Evolutionary conservation across 1,140 invertebrate species (phyloP).

Genomic region (Sarcophaga bullata): DNA sequence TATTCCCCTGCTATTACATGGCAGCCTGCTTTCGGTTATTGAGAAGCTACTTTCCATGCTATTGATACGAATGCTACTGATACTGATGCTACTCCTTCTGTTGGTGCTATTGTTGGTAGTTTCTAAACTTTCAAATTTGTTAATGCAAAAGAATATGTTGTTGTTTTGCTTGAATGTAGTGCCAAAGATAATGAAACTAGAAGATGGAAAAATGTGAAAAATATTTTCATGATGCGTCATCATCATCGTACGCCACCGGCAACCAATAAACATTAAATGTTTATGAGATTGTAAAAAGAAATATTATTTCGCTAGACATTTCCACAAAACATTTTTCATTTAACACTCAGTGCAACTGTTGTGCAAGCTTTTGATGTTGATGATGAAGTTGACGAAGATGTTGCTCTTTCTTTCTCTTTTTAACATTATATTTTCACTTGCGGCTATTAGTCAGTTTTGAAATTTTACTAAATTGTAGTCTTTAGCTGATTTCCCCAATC

Average conservation of each 20-base stretch:
- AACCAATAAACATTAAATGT: constrained; percentile 23
- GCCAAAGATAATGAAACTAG: background rate
- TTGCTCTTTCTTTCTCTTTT: too few relatives aligned
- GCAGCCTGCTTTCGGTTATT: background rate
- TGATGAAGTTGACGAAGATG: too few relatives aligned
- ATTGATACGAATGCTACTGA: background rate
- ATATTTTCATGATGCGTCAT: constrained; percentile 19
- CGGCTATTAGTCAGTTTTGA: background rate
- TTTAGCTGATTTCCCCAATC: background rate
- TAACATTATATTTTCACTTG: background rate
- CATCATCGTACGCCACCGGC: background rate
- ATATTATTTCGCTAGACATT: background rate
- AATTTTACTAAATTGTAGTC: background rate
- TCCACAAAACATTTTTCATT: background rate
- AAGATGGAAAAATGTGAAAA: background rate
- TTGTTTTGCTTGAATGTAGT: background rate
- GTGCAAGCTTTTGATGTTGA: too few relatives aligned
- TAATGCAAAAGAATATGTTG: background rate
- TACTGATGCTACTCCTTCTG: background rate
- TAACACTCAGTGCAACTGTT: background rate
- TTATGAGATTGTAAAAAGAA: background rate
- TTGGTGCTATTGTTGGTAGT: background rate
- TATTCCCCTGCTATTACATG: too few relatives aligned
- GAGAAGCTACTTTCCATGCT: background rate
- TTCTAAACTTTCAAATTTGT: background rate